Evolutionary conservation across 2,113 vertebrate genomes (phyloP), one percentile per base, ranked within the genome.

Genomic region (Gavialis gangeticus): DNA sequence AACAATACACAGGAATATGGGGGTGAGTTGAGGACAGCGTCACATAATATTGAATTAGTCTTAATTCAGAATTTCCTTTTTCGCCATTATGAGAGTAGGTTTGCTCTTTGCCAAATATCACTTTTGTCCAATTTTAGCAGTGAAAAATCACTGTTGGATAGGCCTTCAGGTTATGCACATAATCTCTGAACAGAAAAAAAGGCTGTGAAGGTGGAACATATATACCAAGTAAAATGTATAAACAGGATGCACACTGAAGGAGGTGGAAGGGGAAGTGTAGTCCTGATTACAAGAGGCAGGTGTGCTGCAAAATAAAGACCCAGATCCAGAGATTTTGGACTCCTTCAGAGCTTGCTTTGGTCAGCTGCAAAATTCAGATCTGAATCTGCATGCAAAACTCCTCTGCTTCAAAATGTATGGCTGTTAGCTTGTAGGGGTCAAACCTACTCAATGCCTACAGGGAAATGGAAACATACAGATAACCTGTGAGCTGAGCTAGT

Each of bases 21-120:
- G 96, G 94, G 96, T 97, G 96, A 97, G 88, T 18, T 96, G 95
- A 96, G 96, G 97, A 97, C 95, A 96, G 95, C 91, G 94, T 96
- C 95, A 95, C 94, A 95, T 89, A 95, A 96, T 93, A 95, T 92
- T 91, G 87, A 96, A 94, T 4, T 95, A 95, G 91, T 97, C 95
- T 81, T 69, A 92, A 92, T 96, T 94, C 97, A 96, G 91, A 59
- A 96, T 96, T 92, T 94, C 94, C 27, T 88, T 87, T 84, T 81
- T 80, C 93, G 87, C 82, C 86, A 94, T 91, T 46, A 82, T 62
- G 90, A 93, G 86, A 75, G 46, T 81, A 95, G 56, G 55, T 89
- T 85, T 94, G 88, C 89, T 82, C 66, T 25, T 88, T 95, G 94
- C 93, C 95, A 96, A 95, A 79, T 94, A 94, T 82, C 78, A 85